A percentile compares a stretch with the other conserved stretches of the same genome.
Evolutionary conservation across 2,888 invertebrate genomes (phyloP).

Genomic region (Ferdinandea cuprea): DNA sequence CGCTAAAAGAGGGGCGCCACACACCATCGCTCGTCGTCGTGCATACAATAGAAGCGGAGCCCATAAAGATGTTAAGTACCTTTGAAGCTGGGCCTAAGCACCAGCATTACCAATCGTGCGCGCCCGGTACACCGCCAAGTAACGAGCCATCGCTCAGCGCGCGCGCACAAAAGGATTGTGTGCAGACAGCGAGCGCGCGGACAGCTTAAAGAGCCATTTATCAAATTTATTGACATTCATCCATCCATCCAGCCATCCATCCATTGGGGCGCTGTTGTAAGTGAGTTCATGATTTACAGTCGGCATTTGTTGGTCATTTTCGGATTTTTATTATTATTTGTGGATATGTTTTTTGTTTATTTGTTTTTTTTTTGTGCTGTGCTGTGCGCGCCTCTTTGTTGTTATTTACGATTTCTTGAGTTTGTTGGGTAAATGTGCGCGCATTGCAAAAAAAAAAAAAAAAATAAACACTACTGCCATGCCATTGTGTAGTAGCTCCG

Average conservation of each 20-base stretch:
- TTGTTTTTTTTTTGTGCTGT: slow-evolving; percentile 5
- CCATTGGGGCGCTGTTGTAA: slow-evolving; percentile 62
- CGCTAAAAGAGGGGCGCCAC: slow-evolving; percentile 48
- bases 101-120: slow-evolving; percentile 24
- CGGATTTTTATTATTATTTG: slow-evolving; percentile 54
- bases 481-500: slow-evolving; percentile 2
- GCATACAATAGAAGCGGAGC: slow-evolving; percentile 43
- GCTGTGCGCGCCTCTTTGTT: slow-evolving; percentile 45
- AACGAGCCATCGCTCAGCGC: slow-evolving; percentile 63
- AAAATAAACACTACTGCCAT: not conserved
- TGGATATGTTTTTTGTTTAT: slow-evolving; percentile 1
- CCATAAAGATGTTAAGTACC: slow-evolving; percentile 72
- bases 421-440: slow-evolving; percentile 43
- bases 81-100: slow-evolving; percentile 31
- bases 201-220: slow-evolving; percentile 79
- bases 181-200: slow-evolving; percentile 60
- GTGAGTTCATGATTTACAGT: slow-evolving; percentile 73
- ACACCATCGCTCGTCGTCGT: slow-evolving; percentile 8
- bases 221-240: slow-evolving; percentile 79
- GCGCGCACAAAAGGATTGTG: slow-evolving; percentile 60
- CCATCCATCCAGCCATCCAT: slow-evolving; percentile 75
- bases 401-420: slow-evolving; percentile 48
- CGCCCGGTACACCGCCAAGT: slow-evolving; percentile 33
- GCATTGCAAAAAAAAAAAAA: too few species aligned
- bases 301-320: slow-evolving; percentile 67